These are phyloP conservation scores for Calonectris borealis DNA, from an alignment of 2,113 vertebrate species.

Conservation along the genomic window DNA sequence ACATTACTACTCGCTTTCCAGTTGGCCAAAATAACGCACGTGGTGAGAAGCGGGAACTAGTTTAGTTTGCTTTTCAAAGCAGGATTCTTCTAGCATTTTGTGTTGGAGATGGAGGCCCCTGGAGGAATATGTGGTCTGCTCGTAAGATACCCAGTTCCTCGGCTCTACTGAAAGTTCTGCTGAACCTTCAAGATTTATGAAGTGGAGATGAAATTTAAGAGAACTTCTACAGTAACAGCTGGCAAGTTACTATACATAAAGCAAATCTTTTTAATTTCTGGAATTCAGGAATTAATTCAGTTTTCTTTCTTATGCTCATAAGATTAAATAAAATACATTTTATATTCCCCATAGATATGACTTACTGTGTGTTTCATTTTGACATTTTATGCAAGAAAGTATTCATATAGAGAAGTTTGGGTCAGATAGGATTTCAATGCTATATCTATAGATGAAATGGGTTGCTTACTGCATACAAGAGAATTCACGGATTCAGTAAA, in stretches of 20 bases:
- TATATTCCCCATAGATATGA: neutral
- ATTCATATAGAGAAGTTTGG: neutral
- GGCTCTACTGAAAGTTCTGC: neutral
- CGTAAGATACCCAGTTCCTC: neutral
- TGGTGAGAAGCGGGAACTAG: neutral
- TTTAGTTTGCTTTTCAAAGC: neutral
- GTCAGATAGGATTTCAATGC: neutral
- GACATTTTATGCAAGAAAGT: neutral
- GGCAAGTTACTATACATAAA: neutral
- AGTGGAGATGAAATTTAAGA: neutral
- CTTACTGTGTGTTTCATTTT: neutral
- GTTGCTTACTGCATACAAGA: neutral
- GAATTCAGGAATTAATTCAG: neutral
- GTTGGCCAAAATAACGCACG: neutral
- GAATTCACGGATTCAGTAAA: neutral
- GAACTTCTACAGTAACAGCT: neutral
- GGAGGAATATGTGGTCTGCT: neutral
- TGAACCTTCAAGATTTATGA: neutral
- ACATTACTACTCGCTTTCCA: neutral
- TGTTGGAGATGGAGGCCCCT: neutral
- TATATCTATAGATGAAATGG: neutral
- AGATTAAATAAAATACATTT: neutral
- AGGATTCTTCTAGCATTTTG: neutral
- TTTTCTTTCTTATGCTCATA: neutral
- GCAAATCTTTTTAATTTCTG: neutral